A percentile compares a stretch with the other conserved stretches of the same genome.
Conservation (phyloP, 2,113 vertebrate species). For the Acrocephalus arundinaceus region DNA sequence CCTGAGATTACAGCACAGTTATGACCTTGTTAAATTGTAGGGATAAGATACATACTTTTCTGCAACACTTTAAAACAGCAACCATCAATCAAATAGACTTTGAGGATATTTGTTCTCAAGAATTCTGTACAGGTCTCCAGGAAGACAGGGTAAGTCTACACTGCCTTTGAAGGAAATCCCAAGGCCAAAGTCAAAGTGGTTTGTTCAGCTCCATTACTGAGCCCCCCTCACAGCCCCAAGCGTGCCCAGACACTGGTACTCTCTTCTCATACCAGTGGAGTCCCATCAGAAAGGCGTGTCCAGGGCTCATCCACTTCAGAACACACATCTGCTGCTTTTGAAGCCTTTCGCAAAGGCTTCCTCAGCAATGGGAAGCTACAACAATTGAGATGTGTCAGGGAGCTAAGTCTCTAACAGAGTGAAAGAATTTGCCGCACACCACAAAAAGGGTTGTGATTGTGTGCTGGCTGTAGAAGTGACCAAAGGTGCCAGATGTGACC, state of each 20-base stretch:
- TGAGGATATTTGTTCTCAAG: neutral
- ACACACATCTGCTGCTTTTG: neutral
- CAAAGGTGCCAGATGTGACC: neutral
- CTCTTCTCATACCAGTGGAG: neutral
- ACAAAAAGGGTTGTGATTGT: neutral
- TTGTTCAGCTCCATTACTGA: neutral
- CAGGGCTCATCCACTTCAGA: neutral
- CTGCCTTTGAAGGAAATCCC: neutral
- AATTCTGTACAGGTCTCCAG: neutral
- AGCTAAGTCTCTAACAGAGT: neutral
- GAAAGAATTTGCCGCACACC: neutral
- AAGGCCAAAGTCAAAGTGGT: neutral
- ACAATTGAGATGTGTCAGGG: rapidly evolving
- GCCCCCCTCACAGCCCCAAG: neutral
- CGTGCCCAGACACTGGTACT: neutral
- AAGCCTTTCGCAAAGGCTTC: neutral
- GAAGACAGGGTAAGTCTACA: neutral
- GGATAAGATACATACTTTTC: neutral
- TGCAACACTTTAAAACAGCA: neutral
- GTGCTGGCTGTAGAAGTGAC: neutral
- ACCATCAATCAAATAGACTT: neutral
- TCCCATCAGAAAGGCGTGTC: neutral
- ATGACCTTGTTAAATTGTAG: conserved; percentile 1
- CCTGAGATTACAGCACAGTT: neutral
- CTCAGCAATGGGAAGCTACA: neutral